Base-by-base conservation (phyloP, 2,113 vertebrate genomes). In the Pseudorectes ferrugineus region DNA sequence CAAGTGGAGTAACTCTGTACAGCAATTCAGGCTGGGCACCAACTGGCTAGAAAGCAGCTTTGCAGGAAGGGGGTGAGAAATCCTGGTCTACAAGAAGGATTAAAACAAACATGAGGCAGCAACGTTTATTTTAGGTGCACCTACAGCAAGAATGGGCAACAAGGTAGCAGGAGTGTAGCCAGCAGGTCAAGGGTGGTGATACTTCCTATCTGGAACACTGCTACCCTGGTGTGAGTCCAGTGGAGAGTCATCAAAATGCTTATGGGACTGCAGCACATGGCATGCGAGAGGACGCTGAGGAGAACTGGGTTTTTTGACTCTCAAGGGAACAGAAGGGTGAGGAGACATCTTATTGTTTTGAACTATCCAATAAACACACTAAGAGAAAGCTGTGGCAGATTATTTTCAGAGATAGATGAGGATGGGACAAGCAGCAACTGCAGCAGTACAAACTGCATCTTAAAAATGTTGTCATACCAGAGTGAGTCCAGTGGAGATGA, bases 271-370 rank as follows among this genome's bases (percentile, higher is more conserved):
- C 29, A 81, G 49, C 14, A 77, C 14, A 13, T 3, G 28, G 25
- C 0, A 0, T 28, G 7, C 12, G 51, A 90, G 16, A 46, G 24
- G 19, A 46, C 1, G 2, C 13, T 73, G 49, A 52, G 25, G 25
- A 79, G 5, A 52, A 45, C 7, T 3, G 12, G 11, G 1, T 24
- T 36, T 52, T 62, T 65, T 65, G 26, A 59, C 33, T 42, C 15
- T 58, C 40, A 67, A 77, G 20, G 48, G 59, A 80, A 59, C 5
- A 28, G 38, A 42, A 52, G 12, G 22, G 28, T 61, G 45, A 89
- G 6, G 14, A 90, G 25, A 35, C 8, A 21, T 31, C 20, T 74
- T n/a, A 17, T 2, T 51, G 33, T 24, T 81, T 74, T 52, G 68
- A 73, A 36, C 15, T 38, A 20, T 40, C 14, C 40, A 51, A 52